Evolutionary conservation across 2,888 invertebrate genomes (phyloP).

Genomic region (Eretmocerus hayati): DNA sequence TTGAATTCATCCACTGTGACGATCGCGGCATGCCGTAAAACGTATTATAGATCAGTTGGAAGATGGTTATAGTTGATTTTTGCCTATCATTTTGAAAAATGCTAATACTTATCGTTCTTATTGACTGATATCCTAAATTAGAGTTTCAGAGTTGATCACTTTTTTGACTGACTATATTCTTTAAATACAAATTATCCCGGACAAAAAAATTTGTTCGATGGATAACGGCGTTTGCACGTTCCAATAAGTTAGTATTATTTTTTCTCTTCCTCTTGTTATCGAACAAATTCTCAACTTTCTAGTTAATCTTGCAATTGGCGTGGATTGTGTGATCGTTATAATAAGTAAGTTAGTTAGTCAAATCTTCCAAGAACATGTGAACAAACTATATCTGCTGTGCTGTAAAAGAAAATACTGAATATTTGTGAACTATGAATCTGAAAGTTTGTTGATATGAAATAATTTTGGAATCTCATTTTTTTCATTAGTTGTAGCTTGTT

Average conservation of each 20-base stretch:
- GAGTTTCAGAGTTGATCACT: background rate
- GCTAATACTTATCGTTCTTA: conserved; percentile 32
- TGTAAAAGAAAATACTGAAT: conserved; percentile 10
- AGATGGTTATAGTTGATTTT: conserved; percentile 33
- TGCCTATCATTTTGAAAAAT: conserved; percentile 43
- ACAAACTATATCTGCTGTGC: conserved; percentile 12
- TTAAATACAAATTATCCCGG: too few relatives aligned
- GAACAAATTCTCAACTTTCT: conserved; percentile 13
- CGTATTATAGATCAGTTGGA: conserved; percentile 38
- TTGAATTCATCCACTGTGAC: too few relatives aligned
- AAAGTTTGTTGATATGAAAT: conserved; percentile 4
- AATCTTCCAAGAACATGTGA: conserved; percentile 8
- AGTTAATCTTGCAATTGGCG: background rate
- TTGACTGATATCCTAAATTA: conserved; percentile 2
- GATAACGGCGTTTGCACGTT: too few relatives aligned
- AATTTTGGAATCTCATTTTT: conserved; percentile 4
- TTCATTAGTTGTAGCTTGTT: background rate
- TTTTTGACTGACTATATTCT: too few relatives aligned
- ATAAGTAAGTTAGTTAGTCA: conserved; percentile 6
- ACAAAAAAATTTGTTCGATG: too few relatives aligned
- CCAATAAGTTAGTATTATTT: conserved; percentile 9
- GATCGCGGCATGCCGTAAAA: conserved; percentile 26
- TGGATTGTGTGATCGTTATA: too few relatives aligned
- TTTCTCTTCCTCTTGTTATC: conserved; percentile 5
- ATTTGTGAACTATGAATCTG: conserved; percentile 9